These are phyloP conservation scores for Rhynchophorus ferrugineus DNA, from an alignment of 1,140 invertebrate species.

Conservation along the genomic window DNA sequence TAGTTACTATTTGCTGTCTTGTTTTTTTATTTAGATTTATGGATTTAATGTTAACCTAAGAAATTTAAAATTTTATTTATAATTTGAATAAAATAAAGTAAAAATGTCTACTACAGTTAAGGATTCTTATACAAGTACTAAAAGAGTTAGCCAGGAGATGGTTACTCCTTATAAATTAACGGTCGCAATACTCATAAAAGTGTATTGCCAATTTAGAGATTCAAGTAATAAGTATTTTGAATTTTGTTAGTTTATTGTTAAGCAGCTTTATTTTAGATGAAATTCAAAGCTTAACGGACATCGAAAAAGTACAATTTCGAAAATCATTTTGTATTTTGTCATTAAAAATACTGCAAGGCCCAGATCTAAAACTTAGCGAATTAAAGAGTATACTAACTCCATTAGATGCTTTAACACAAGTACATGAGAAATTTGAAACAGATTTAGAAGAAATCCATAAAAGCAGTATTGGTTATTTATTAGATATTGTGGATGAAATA, in stretches of 20 bases:
- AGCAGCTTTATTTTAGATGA: conserved; percentile 25
- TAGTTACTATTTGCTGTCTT: no score
- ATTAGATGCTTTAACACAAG: conserved; percentile 47
- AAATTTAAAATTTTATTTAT: no score
- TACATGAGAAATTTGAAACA: conserved; percentile 46
- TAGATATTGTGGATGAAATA: conserved; percentile 55
- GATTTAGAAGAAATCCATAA: conserved; percentile 47
- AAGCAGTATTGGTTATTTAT: conserved; percentile 51
- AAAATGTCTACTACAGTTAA: no score
- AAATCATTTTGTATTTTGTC: conserved; percentile 55
- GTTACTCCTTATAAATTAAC: conserved; percentile 51
- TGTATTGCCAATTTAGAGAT: conserved; percentile 44
- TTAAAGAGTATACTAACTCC: conserved; percentile 49
- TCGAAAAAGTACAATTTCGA: conserved; percentile 34
- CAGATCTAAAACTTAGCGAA: conserved; percentile 56
- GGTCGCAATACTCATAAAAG: conserved; percentile 47
- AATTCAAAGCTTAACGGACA: conserved; percentile 30
- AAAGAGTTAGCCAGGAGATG: conserved; percentile 36
- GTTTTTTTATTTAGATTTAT: no score
- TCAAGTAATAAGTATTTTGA: conserved; percentile 38
- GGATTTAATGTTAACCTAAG: no score
- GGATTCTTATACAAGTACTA: conserved; percentile 5
- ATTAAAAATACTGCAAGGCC: conserved; percentile 57
- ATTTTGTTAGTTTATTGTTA: conserved; percentile 4
- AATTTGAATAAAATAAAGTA: no score